Percentiles rank a stretch among this genome's conserved stretches.
Evolutionary conservation across 2,113 vertebrate genomes (phyloP).

Genomic region (Lophotis ruficrista): DNA sequence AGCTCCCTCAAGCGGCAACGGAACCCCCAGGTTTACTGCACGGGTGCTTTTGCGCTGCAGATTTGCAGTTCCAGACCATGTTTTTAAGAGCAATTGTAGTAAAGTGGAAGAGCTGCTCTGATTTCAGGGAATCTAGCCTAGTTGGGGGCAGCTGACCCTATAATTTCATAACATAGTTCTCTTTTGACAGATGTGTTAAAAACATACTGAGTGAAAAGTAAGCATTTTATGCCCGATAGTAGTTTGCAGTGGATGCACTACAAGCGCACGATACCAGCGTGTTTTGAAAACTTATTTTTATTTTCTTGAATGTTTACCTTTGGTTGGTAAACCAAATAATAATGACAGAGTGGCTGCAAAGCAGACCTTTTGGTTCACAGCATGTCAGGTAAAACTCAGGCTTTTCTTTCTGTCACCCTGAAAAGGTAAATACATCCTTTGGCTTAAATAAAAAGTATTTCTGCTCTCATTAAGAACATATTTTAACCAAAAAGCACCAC

Average conservation of each 20-base stretch:
- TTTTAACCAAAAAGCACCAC: neutral
- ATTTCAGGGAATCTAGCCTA: accelerated
- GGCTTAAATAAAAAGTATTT: neutral
- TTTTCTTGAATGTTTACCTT: neutral
- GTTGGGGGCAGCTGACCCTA: neutral
- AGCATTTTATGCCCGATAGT: accelerated
- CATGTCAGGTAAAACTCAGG: accelerated
- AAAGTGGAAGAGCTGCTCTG: neutral
- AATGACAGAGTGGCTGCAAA: neutral
- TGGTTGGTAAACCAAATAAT: neutral
- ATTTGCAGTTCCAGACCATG: accelerated
- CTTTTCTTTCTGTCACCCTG: neutral
- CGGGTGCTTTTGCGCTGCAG: accelerated
- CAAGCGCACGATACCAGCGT: accelerated
- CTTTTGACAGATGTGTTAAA: neutral
- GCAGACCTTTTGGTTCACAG: neutral
- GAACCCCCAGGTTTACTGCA: too few species aligned
- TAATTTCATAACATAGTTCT: accelerated
- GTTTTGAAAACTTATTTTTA: neutral
- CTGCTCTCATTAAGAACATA: neutral
- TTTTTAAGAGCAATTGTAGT: neutral
- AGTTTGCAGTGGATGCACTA: neutral
- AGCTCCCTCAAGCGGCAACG: slow-evolving; percentile 19
- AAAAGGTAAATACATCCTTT: neutral
- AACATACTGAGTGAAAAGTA: accelerated